Base-by-base conservation (phyloP, 1,140 invertebrate species). In the Ostrea edulis region DNA sequence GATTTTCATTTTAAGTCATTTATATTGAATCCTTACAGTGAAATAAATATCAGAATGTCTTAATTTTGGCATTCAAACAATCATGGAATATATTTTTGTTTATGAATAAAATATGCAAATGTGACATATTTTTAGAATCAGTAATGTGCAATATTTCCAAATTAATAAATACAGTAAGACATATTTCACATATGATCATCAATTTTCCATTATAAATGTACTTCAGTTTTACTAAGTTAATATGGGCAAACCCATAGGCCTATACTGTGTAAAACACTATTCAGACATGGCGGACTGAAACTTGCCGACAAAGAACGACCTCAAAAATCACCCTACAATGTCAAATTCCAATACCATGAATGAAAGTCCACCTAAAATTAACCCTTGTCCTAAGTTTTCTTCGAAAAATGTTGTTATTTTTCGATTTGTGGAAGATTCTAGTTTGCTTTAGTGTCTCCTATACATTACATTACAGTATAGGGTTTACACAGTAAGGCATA, bases 291-390 rank as follows among this genome's bases (percentile, higher is more conserved):
- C 88, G 83, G 81, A 54, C 29, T 54, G 65, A 82, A 53, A n/a
- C 84, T 71, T 86, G 89, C 82, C 91, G 90, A 87, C 90, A 90
- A 93, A 92, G 88, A 92, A 92, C 91, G 91, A 93, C 93, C 93
- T 91, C 89, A 93, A 94, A 94, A 90, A 90, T 86, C 90, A 92
- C 90, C 91, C 91, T 91, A 71, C 91, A 91, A 93, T 91, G 91
- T 93, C 92, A 92, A 91, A 91, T 91, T 90, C 86, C 87, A 86
- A 86, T 89, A 85, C 89, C 87, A 92, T 93, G 91, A 92, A 93
- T 92, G 90, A 92, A 93, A 94, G 90, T 92, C 85, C 90, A 84
- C 25, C 88, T 91, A 91, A 91, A 92, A 92, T 92, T 92, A 82
- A 92, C 86, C 89, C 55, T 35, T 77, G 55, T 77, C 65, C 82